Evolutionary conservation across 2,797 vertebrate genomes (phyloP).

Genomic region (Microcaecilia unicolor): DNA sequence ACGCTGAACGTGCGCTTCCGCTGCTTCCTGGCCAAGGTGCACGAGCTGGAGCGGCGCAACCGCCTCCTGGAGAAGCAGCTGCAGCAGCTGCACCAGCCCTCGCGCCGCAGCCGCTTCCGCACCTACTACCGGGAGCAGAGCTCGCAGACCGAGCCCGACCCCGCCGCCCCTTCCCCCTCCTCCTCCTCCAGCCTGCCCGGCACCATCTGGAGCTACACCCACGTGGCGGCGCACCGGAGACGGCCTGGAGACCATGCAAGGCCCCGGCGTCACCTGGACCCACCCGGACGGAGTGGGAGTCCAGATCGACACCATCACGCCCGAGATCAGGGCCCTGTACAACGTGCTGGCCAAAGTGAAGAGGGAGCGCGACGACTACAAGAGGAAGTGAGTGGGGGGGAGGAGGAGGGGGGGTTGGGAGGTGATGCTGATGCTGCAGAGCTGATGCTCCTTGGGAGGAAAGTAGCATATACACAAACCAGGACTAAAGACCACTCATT

Average conservation of each 20-base stretch:
- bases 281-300: constrained; percentile 76
- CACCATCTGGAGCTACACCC: constrained; percentile 93
- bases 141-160: constrained; percentile 68
- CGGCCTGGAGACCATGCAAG: constrained; percentile 76
- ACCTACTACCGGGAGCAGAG: constrained; percentile 73
- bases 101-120: constrained; percentile 51
- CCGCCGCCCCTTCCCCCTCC: constrained; percentile 55
- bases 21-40: constrained; percentile 92
- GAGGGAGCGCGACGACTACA: constrained; percentile 77
- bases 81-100: constrained; percentile 61
- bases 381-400: constrained; percentile 31
- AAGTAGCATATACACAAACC: too few relatives aligned
- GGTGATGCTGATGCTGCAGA: too few relatives aligned
- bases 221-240: constrained; percentile 79
- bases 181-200: constrained; percentile 66
- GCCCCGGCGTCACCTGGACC: constrained; percentile 75
- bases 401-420: too few relatives aligned
- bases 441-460: too few relatives aligned
- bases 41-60: constrained; percentile 90
- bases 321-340: constrained; percentile 79
- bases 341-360: constrained; percentile 85
- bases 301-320: constrained; percentile 89
- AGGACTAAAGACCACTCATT: too few relatives aligned
- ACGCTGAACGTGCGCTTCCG: constrained; percentile 91
- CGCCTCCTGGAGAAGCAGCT: constrained; percentile 86